Base-by-base conservation (phyloP, 2,888 invertebrate species). In the Entomobrya multifasciata region DNA sequence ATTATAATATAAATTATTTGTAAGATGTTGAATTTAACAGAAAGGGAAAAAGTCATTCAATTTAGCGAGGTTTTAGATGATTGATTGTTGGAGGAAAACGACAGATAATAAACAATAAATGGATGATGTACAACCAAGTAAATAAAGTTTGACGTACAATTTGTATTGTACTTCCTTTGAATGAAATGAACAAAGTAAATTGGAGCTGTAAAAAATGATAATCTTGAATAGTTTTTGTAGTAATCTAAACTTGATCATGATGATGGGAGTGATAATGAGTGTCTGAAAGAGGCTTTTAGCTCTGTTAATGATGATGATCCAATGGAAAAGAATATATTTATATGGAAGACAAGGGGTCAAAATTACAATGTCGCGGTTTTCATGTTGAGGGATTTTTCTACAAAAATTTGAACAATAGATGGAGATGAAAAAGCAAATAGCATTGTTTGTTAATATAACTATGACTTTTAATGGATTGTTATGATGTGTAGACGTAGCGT, bases 331-430 rank as follows among this genome's bases (percentile, higher is more conserved):
- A n/a, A 27, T 74, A 36, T 30, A 74, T 74, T 74, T n/a, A n/a
- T n/a, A n/a, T 74, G 55, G 22, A 30, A 13, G 74, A 55, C 30
- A 74, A 36, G 74, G 74, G 72, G 72, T 72, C 72, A 25, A 72
- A 36, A 30, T 74, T 55, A 25, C 52, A 36, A 30, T 74, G 74
- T 74, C 74, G 55, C 55, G 74, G 52, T 74, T 17, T 15, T 70
- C 74, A 74, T 74, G 36, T 36, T 52, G 55, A 55, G 30, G 30
- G 11, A 55, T 74, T 30, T 52, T 74, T 52, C 17, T 52, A 25
- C 17, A 36, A 20, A 36, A 30, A 30, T 22, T 25, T 55, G 49
- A 55, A 74, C 74, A 55, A 74, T 55, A 55, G 55, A 74, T 6
- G 30, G 11, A 52, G 20, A 74, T 70, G 52, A 27, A 20, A 72